Evolutionary conservation across 2,113 vertebrate genomes (phyloP).

Genomic region (Microtus richardsoni): DNA sequence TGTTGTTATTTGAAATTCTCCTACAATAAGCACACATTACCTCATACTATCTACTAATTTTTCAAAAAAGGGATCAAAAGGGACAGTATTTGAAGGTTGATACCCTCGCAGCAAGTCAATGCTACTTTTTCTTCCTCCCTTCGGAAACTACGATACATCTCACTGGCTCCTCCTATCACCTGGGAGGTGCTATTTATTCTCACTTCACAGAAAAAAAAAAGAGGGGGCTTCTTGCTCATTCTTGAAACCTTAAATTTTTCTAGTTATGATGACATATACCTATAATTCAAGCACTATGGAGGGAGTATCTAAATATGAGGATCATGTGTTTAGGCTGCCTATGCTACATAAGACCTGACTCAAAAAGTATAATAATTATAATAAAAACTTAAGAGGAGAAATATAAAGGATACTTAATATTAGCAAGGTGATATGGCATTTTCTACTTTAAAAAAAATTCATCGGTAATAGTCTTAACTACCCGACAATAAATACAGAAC

Average conservation of each 20-base stretch:
- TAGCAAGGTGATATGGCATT: background rate
- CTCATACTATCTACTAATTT: background rate
- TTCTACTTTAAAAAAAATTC: background rate
- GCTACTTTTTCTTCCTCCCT: background rate
- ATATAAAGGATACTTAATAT: background rate
- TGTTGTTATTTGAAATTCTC: background rate
- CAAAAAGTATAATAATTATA: background rate
- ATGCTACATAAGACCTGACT: background rate
- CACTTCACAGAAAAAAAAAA: background rate
- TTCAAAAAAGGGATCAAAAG: background rate
- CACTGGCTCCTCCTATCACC: background rate
- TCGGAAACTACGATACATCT: background rate
- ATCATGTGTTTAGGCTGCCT: background rate
- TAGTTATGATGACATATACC: background rate
- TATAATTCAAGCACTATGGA: background rate
- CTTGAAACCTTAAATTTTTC: background rate
- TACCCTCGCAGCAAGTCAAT: background rate
- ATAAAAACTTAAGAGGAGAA: background rate
- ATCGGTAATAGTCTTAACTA: background rate
- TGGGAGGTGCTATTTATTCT: background rate
- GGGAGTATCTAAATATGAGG: background rate
- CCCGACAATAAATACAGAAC: background rate
- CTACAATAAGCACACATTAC: background rate
- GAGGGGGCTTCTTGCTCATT: background rate
- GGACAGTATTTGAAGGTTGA: background rate